phyloP scores from a whole-genome alignment of 1,140 invertebrate species.

The Drosophila triauraria region DNA sequence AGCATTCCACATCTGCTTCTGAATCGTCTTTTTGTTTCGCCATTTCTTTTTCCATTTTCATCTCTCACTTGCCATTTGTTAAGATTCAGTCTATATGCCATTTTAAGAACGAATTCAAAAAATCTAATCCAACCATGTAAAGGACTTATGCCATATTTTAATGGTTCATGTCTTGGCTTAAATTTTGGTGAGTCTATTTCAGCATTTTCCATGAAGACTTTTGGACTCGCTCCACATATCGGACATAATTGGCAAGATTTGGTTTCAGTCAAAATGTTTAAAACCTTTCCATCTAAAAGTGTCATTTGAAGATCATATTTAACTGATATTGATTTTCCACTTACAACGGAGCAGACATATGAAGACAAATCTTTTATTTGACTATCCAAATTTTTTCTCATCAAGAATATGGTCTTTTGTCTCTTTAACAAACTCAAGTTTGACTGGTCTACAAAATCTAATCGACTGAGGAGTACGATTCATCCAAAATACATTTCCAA shows the following conservation, averaged over 20 bases:
- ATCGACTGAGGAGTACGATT: slow-evolving; percentile 34
- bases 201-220: no score
- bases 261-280: no score
- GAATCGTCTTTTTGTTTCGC: slow-evolving; percentile 5
- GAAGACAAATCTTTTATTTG: slow-evolving; percentile 24
- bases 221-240: no score
- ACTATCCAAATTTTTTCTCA: slow-evolving; percentile 1
- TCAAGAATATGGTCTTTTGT: slow-evolving; percentile 20
- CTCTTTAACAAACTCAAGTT: slow-evolving; percentile 28
- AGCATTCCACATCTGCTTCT: background rate
- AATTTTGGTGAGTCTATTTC: no score
- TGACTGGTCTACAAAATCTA: slow-evolving; percentile 31
- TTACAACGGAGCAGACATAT: slow-evolving; percentile 39
- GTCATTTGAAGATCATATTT: no score
- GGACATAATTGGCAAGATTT: no score
- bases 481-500: slow-evolving; percentile 18
- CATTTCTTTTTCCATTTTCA: slow-evolving; percentile 23
- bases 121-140: background rate
- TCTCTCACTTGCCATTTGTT: slow-evolving; percentile 30
- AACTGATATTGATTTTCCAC: no score
- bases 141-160: slow-evolving; percentile 16
- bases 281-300: no score
- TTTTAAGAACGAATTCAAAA: slow-evolving; percentile 7
- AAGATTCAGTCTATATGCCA: slow-evolving; percentile 31
- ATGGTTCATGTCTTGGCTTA: no score